These are phyloP conservation scores for Mormoops blainvillei DNA, from an alignment of 2,113 vertebrate genomes.

Conservation along the genomic window DNA sequence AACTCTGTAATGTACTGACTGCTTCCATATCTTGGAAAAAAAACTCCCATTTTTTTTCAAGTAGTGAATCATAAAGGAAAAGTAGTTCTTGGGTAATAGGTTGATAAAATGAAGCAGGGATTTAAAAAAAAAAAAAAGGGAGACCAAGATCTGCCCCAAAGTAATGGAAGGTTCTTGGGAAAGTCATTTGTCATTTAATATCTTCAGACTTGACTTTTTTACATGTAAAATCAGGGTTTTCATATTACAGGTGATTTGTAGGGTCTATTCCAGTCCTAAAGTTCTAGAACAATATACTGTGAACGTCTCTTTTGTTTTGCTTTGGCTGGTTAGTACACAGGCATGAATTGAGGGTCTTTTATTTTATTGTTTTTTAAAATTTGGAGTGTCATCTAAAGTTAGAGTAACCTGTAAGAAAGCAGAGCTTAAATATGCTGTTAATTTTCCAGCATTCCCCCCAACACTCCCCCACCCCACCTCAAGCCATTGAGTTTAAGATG, in stretches of 20 bases:
- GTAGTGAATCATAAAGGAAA: background rate
- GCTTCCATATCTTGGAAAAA: background rate
- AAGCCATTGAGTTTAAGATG: background rate
- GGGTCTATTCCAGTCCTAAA: background rate
- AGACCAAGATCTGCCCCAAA: background rate
- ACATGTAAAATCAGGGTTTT: background rate
- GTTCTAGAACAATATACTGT: background rate
- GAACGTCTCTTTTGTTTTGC: background rate
- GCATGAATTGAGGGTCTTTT: background rate
- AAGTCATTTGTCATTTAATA: background rate
- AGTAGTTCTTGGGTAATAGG: background rate
- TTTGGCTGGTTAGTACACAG: background rate
- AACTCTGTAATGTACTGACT: background rate
- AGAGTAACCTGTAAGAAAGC: background rate
- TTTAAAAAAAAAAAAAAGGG: background rate
- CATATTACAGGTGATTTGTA: background rate
- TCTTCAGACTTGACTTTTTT: background rate
- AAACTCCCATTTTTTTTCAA: background rate
- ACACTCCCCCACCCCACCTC: accelerated
- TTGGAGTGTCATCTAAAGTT: background rate
- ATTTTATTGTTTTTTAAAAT: too few species aligned
- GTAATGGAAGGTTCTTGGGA: background rate
- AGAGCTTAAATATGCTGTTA: background rate
- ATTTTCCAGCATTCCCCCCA: background rate
- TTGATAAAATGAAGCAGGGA: background rate